Evolutionary conservation across 2,888 invertebrate species (phyloP), one percentile per base, ranked within the genome.

Genomic region (Amblyteles armatorius): DNA sequence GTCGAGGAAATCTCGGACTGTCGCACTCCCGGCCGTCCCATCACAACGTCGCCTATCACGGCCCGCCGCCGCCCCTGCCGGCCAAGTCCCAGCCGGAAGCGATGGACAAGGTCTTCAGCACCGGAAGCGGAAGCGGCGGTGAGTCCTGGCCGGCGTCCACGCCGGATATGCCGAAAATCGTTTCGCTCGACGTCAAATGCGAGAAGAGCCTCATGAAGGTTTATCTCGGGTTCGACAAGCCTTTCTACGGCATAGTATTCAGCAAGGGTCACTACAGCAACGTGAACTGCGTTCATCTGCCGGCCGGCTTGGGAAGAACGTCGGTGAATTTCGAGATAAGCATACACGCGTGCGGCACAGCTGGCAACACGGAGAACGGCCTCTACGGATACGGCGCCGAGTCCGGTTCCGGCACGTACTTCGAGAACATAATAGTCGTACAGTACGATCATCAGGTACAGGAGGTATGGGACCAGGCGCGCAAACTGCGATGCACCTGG

Each of bases 201-300:
- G 98, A 98, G 94, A 98, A 98, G 93, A 98, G 97, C 91, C 95
- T 97, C 79, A 99, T 99, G 98, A 97, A 98, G 93, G 98, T 99
- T 0, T 98, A 97, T 91, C 95, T 98, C n/a, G 97, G 98, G 87
- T 98, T 98, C 91, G 98, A 98, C 91, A 98, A 98, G 91, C 98
- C 98, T 0, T 98, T 98, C 95, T 98, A 97, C 90, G 98, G 98
- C n/a, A 98, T 98, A 71, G 97, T 98, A 55, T 98, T 98, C 95
- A 98, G 98, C 86, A 98, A 98, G 94, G 98, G 98, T 1, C 98
- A 98, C 93, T 98, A 98, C 94, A 98, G 98, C 89, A 98, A 98
- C 92, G 97, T 97, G 77, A 98, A 98, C 92, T 98, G 98, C 91
- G 98, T 98, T 0, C 98, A 98, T 93, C 94, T 98, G 84, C 98